Base-by-base conservation (phyloP, 2,113 vertebrate species). In the Sphaerodactylus townsendi region DNA sequence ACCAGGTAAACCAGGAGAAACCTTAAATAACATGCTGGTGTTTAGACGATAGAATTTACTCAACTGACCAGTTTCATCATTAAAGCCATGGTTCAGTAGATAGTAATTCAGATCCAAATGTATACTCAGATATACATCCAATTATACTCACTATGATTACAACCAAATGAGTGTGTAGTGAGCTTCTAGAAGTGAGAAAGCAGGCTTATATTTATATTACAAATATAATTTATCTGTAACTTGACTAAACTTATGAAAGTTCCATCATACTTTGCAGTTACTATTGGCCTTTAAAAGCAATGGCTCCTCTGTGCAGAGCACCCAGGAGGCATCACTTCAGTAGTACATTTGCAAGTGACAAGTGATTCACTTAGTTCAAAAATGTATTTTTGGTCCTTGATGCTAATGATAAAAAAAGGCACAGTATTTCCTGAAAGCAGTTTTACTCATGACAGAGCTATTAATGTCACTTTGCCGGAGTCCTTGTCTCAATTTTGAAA, bases 251-350 rank as follows among this genome's bases (percentile, higher is more conserved):
- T n/a, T n/a, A n/a, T n/a, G n/a, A n/a, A n/a, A n/a, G 50, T 72
- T 88, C 82, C 80, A 74, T 48, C 69, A 83, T 86, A 86, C 84
- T 74, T 88, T 75, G 75, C 72, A 82, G 23, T 86, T 90, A 77
- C 85, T 91, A 68, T 66, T 93, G 86, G 83, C 76, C 88, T 95
- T 95, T 92, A 79, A 92, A 91, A 89, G 3, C 33, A 82, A 80
- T 84, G 86, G 86, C 85, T 89, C 19, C 25, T 93, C 92, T 92
- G 62, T 0, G 56, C 66, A 88, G 87, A 92, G 85, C 91, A 93
- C 66, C 78, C 79, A 88, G 81, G 79, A 91, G 76, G 83, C 50
- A 64, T 1, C 71, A 50, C 90, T 81, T 95, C 86, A 92, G 87
- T 75, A 90, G 10, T 53, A 86, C 30, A 19, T 83, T n/a, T n/a